Conservation (phyloP, 2,888 invertebrate species). For the Troides oblongomaculatus region DNA sequence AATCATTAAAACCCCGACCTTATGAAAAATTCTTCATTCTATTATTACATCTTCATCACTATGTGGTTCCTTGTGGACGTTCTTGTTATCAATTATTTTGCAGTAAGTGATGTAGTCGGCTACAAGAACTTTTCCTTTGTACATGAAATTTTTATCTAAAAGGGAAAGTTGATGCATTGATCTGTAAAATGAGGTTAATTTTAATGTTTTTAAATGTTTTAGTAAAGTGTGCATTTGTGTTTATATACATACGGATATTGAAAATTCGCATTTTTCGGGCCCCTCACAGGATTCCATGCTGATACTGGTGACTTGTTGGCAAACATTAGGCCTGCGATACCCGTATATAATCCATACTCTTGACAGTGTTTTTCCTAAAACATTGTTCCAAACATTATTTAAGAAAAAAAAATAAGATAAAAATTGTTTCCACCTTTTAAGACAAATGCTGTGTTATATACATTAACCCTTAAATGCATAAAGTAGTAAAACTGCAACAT, state of each 20-base stretch:
- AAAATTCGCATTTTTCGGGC: constrained; percentile 70
- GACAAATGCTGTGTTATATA: too few species aligned
- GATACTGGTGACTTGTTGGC: constrained; percentile 83
- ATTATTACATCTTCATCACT: constrained; percentile 20
- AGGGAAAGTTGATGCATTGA: constrained; percentile 53
- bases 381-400: constrained; percentile 15
- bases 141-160: constrained; percentile 61
- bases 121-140: constrained; percentile 69
- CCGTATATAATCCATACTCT: constrained; percentile 82
- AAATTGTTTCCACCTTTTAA: too few species aligned
- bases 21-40: constrained; percentile 12
- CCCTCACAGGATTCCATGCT: constrained; percentile 87
- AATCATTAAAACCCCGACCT: constrained; percentile 9
- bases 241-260: constrained; percentile 63
- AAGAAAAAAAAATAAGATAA: too few species aligned
- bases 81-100: constrained; percentile 58
- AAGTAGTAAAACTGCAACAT: too few species aligned
- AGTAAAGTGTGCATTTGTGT: background rate
- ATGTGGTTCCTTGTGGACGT: constrained; percentile 9
- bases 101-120: constrained; percentile 72
- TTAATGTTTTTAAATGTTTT: background rate
- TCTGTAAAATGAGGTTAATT: constrained; percentile 47
- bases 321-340: constrained; percentile 86
- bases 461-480: too few species aligned
- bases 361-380: constrained; percentile 71